Percentiles rank a stretch among this genome's conserved stretches.
Evolutionary conservation across 2,113 vertebrate genomes (phyloP).

Genomic region (Hippocampus comes): DNA sequence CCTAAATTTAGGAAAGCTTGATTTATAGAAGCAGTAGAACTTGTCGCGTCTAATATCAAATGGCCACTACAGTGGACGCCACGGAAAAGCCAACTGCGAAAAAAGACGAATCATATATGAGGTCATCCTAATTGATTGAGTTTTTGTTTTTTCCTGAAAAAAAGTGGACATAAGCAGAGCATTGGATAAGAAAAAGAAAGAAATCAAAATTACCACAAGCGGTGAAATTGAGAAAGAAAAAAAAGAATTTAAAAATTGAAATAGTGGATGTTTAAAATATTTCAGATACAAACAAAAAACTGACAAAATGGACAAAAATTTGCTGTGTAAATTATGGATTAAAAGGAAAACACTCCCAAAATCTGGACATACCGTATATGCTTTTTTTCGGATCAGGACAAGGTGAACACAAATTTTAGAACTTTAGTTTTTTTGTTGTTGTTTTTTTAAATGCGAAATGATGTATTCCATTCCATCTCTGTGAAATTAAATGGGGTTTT

Average conservation of each 20-base stretch:
- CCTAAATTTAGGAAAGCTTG: background rate
- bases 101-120: too few relatives aligned
- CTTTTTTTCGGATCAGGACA: background rate
- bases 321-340: too few relatives aligned
- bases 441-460: background rate
- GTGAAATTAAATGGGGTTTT: background rate
- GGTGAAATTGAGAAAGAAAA: too few relatives aligned
- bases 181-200: too few relatives aligned
- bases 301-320: too few relatives aligned
- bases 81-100: too few relatives aligned
- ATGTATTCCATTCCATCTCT: background rate
- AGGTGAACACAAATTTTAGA: background rate
- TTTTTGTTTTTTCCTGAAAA: too few relatives aligned
- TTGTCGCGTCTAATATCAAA: background rate
- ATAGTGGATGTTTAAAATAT: background rate
- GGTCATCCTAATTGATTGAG: too few relatives aligned
- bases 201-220: too few relatives aligned
- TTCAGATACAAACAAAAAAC: background rate
- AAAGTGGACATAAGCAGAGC: too few relatives aligned
- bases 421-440: background rate
- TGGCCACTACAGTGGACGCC: background rate
- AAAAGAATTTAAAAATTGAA: too few relatives aligned
- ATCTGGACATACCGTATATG: background rate
- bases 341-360: background rate
- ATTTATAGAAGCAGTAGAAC: background rate